Evolutionary conservation across 2,888 invertebrate species (phyloP).

Genomic region (Polydrusus pterygomalis): DNA sequence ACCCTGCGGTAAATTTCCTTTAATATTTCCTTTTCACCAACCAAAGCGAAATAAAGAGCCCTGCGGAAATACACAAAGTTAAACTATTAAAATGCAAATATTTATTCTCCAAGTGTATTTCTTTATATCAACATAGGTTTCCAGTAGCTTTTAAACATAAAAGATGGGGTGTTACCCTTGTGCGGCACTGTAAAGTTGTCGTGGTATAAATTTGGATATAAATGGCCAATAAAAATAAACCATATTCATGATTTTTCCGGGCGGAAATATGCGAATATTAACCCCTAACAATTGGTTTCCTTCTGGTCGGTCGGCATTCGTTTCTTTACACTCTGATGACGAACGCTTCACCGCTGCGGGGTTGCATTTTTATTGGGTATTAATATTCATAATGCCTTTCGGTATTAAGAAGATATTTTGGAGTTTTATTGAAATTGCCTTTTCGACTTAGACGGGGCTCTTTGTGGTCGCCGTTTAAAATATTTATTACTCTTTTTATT

Average conservation of each 20-base stretch:
- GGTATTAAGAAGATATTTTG: conserved; percentile 54
- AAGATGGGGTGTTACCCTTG: background rate
- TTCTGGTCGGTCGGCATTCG: conserved; percentile 60
- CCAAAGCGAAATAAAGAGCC: conserved; percentile 68
- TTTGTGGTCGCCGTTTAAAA: conserved; percentile 44
- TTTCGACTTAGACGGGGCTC: conserved; percentile 46
- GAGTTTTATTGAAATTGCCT: conserved; percentile 57
- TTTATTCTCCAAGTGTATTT: conserved; percentile 62
- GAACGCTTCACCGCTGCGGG: conserved; percentile 60
- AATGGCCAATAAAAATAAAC: conserved; percentile 73
- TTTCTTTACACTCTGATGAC: conserved; percentile 67
- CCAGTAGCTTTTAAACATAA: background rate
- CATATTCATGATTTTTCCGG: conserved; percentile 73
- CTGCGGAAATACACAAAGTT: conserved; percentile 64
- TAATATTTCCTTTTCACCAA: conserved; percentile 62
- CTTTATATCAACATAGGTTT: conserved; percentile 49
- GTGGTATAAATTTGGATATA: conserved; percentile 67
- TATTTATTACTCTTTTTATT: conserved; percentile 24
- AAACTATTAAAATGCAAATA: conserved; percentile 74
- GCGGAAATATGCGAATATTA: conserved; percentile 69
- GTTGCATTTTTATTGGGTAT: conserved; percentile 63
- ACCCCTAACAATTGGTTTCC: conserved; percentile 63
- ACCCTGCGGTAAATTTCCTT: conserved; percentile 48
- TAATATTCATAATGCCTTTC: conserved; percentile 63
- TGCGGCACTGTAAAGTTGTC: conserved; percentile 46